Base-by-base conservation (phyloP, 2,797 vertebrate species). In the Enteromius paludinosus region DNA sequence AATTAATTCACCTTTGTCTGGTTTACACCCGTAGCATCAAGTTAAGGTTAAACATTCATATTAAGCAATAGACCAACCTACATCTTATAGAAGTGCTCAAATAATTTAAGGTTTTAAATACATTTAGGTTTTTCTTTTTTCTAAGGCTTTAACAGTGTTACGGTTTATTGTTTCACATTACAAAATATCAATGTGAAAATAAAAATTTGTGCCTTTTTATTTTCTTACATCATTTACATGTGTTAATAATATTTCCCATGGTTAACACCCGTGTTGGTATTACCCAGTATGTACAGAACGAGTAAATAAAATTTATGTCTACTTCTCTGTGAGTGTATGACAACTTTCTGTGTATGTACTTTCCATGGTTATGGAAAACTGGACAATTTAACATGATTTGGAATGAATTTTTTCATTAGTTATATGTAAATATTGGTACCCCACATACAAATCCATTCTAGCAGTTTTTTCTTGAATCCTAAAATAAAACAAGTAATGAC, bases 121-220 rank as follows among this genome's bases (percentile, higher is more conserved):
- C 30, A 1, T 66, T 12, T 12, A 43, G 41, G 25, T 92, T 45
- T 83, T 81, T 68, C 12, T 23, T 74, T 74, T 93, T 95, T 96
- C 96, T 87, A 96, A 94, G 96, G 94, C 95, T 97, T 97, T 97
- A 97, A 97, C 97, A 98, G 96, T 98, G 96, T 99, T 99, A 97
- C 96, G 96, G 95, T 95, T 95, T 95, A 94, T 95, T 76, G 85
- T 89, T 91, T 96, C 95, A 95, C 96, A 95, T 90, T 96, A 95
- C 91, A 92, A 95, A 92, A 89, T 94, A 95, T 95, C 93, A 30
- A 83, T 86, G 91, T 86, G 93, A 95, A 94, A 95, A 95, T 88
- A 87, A 92, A 93, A 93, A 93, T 95, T 94, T 94, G 96, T 97
- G 96, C 96, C 97, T 97, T 98, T 41, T 96, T 93, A 94, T 96